Evolutionary conservation across 1,140 invertebrate genomes (phyloP), one percentile per base, ranked within the genome.

Genomic region (Eupristina koningsbergeri): DNA sequence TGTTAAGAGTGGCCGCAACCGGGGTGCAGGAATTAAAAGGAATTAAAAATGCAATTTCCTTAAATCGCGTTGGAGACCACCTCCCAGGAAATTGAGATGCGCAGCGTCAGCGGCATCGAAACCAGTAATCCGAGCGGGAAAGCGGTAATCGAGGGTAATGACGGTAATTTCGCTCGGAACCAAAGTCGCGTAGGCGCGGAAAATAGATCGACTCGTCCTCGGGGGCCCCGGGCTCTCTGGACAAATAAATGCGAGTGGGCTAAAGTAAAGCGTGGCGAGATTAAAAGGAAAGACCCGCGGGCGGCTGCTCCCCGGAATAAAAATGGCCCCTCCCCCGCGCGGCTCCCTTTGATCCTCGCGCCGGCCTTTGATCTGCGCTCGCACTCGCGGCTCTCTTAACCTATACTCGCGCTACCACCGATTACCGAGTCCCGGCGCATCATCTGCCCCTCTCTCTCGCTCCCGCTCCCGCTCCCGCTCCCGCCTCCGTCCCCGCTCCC

Each of bases 301-400:
- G 39, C 19, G 26, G n/a, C 3, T 29, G 73, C 7, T 41, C 29
- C 41, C 71, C 26, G n/a, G 41, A 19, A 73, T 47, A 29, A 73
- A 73, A 73, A 73, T 29, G 6, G 15, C 29, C 13, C n/a, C 29
- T 31, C 5, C 11, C 63, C n/a, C 63, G 29, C 58, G 75, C 77
- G 77, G 63, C 41, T 34, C 41, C 26, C 79, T 80, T 80, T 80
- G 79, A 80, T 80, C 79, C 61, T 58, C 8, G 61, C 77, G 61
- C 15, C 17, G 9, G 69, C 80, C 80, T 81, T 81, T 81, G 80
- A 81, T 81, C 80, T 81, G 17, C 47, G 13, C 13, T 19, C 63
- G n/a, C 31, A 22, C 64, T 47, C 64, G 64, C 67, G 47, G 26
- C 15, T 34, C 75, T 29, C 73, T 34, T n/a, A 17, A 31, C 31